Percentiles rank a stretch among this genome's conserved stretches.
phyloP scores from a whole-genome alignment of 2,113 vertebrate genomes.

The Phasianus colchicus region DNA sequence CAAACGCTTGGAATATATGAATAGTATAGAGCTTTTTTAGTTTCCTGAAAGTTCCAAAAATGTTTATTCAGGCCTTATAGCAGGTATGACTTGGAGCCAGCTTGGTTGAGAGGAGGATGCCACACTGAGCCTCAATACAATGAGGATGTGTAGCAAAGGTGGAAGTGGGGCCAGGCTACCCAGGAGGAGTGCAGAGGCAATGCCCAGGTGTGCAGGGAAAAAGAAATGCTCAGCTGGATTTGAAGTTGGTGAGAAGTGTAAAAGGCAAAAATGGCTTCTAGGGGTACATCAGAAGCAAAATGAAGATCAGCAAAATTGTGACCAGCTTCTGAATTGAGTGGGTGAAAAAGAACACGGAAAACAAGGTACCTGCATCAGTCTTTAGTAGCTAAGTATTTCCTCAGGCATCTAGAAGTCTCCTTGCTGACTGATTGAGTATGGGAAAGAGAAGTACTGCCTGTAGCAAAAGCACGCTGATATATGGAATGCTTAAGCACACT shows the following conservation, averaged over 20 bases:
- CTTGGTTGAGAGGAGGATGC: not conserved
- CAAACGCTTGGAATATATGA: not conserved
- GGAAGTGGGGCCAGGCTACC: not conserved
- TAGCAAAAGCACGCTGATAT: not conserved
- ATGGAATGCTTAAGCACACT: not conserved
- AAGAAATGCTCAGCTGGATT: conserved; percentile 37
- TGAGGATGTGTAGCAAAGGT: not conserved
- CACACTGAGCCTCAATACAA: not conserved
- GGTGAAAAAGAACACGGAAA: not conserved
- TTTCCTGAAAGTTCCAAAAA: not conserved
- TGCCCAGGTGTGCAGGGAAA: conserved; percentile 30
- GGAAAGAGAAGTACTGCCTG: not conserved
- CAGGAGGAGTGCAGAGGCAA: not conserved
- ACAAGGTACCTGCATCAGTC: not conserved
- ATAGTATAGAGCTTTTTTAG: not conserved
- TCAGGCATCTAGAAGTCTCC: not conserved
- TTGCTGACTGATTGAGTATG: not conserved
- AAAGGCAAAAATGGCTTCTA: not conserved
- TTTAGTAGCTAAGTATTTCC: not conserved
- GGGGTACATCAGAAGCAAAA: not conserved
- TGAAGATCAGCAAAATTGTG: not conserved
- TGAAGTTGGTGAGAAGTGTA: not conserved
- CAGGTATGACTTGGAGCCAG: not conserved
- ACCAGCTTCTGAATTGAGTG: not conserved
- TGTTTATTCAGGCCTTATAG: not conserved